Conservation (phyloP, 2,113 vertebrate genomes). For the Equus quagga region DNA sequence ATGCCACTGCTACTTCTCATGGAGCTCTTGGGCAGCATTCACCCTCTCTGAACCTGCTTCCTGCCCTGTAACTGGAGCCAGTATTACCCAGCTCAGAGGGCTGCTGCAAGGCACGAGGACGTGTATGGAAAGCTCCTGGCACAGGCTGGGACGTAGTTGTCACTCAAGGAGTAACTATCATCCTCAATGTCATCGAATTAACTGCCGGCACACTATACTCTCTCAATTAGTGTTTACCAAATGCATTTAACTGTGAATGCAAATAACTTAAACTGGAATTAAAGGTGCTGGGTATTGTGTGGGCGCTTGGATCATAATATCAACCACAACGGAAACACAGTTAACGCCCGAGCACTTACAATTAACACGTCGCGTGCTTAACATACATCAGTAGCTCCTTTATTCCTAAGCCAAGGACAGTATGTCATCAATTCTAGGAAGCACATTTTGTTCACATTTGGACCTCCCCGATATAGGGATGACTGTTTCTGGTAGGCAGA, state of each 20-base stretch:
- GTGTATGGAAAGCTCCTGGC: neutral
- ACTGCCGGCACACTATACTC: neutral
- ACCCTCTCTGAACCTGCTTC: neutral
- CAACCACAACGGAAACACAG: neutral
- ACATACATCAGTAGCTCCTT: neutral
- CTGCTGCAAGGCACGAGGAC: neutral
- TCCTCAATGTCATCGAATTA: neutral
- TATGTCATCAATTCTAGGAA: slow-evolving; percentile 20
- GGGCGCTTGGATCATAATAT: neutral
- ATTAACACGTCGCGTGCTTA: neutral
- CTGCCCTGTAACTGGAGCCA: neutral
- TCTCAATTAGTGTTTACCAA: neutral
- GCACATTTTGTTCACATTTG: neutral
- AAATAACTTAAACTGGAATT: neutral
- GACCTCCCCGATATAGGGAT: neutral
- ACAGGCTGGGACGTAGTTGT: neutral
- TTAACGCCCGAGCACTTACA: neutral
- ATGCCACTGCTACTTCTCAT: neutral
- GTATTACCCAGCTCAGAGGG: neutral
- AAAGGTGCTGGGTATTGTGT: neutral
- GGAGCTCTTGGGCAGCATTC: neutral
- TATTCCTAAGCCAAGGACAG: neutral
- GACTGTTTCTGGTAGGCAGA: neutral
- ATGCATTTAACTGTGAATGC: neutral
- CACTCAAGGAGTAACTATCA: neutral